Evolutionary conservation across 2,888 invertebrate genomes (phyloP), one percentile per base, ranked within the genome.

Genomic region (Apamea epomidion): DNA sequence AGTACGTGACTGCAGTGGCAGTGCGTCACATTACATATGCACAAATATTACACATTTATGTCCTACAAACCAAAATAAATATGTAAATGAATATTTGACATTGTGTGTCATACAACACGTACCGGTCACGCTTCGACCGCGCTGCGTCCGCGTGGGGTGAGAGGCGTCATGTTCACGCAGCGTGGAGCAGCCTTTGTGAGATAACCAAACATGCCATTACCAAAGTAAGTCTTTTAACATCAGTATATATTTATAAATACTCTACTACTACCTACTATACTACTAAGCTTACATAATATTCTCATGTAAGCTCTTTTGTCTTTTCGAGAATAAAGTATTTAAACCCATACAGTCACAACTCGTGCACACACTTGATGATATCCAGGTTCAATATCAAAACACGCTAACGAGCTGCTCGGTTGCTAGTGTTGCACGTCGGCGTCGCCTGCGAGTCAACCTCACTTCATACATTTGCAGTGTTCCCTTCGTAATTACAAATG

Each of bases 31-130:
- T 32, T 54, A 29, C 51, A 45, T 70, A 64, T 69, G 16, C 64
- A 82, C 48, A 67, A 60, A 82, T 45, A 78, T 62, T 18, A 65
- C 69, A 75, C 60, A 21, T 64, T 74, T 74, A 65, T 73, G 70
- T 73, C 65, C 79, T 32, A 70, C 75, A 79, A 73, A 75, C 71
- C 83, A 76, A 76, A 65, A 83, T 79, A 73, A 83, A 83, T 79
- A 79, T 79, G 73, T 71, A 70, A 83, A 83, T 83, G 58, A 69
- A 83, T 73, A 83, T 83, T 83, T 78, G 67, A 71, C 67, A 60
- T 25, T 65, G 64, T 67, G 65, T 42, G 25, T 73, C 65, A 70
- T 62, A 76, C 78, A 82, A 78, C 68, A 75, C 60, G 64, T 42
- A 83, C 25, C 83, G 70, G 68, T 21, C 65, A 45, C 83, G 69